Conservation (phyloP, 2,113 vertebrate species). For the Upupa epops region DNA sequence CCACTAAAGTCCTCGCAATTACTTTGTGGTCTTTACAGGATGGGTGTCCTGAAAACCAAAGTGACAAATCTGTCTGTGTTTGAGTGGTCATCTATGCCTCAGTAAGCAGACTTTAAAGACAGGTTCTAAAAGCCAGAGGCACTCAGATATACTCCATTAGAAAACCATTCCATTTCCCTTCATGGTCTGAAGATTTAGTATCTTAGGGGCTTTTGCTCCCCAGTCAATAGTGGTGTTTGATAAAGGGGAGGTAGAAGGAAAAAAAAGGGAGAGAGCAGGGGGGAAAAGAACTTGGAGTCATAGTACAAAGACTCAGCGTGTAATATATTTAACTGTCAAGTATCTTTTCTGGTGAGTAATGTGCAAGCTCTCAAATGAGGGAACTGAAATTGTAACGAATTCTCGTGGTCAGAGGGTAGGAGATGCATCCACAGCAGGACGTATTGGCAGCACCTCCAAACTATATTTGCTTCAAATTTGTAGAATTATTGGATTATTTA, state of each 20-base stretch:
- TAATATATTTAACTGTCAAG: slow-evolving; percentile 50
- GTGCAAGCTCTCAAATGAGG: not conserved
- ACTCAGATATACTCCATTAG: slow-evolving; percentile 44
- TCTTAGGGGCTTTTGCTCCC: slow-evolving; percentile 35
- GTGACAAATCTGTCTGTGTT: slow-evolving; percentile 45
- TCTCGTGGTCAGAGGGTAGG: not conserved
- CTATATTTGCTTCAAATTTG: not conserved
- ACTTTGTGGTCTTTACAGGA: slow-evolving; percentile 52
- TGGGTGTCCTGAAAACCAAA: slow-evolving; percentile 35
- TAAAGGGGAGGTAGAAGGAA: not conserved
- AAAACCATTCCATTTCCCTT: slow-evolving; percentile 56
- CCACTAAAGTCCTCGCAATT: slow-evolving; percentile 51
- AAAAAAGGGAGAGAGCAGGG: not conserved
- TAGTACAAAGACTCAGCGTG: not conserved
- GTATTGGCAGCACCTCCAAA: not conserved
- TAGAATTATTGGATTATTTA: not conserved
- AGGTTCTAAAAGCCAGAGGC: slow-evolving; percentile 50
- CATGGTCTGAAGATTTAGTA: slow-evolving; percentile 54
- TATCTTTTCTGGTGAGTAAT: slow-evolving; percentile 12
- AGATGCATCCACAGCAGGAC: not conserved
- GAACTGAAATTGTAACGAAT: slow-evolving; percentile 3
- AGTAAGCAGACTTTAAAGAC: slow-evolving; percentile 54
- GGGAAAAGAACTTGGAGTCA: not conserved
- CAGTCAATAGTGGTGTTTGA: slow-evolving; percentile 31
- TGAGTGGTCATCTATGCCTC: slow-evolving; percentile 56